These are phyloP conservation scores for Andrena bucephala DNA, from an alignment of 2,888 invertebrate species.

Conservation along the genomic window DNA sequence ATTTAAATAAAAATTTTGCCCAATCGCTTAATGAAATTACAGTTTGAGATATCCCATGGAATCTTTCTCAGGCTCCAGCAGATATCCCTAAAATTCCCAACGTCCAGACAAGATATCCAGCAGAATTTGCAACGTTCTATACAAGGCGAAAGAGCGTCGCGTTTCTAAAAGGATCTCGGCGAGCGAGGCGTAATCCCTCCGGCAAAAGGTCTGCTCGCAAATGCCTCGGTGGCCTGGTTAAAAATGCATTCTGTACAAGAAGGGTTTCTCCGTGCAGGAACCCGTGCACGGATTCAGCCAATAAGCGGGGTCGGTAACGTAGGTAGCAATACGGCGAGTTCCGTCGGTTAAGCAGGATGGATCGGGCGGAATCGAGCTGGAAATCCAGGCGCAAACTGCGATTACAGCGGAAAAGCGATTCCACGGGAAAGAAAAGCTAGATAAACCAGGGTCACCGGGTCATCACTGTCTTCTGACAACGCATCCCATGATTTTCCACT, in stretches of 20 bases:
- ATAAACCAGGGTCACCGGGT: slow-evolving; percentile 66
- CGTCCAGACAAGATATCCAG: neutral
- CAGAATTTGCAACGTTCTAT: slow-evolving; percentile 13
- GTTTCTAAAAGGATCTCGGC: slow-evolving; percentile 55
- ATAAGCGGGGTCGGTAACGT: slow-evolving; percentile 50
- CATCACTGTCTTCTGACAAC: slow-evolving; percentile 62
- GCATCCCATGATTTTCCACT: slow-evolving; percentile 18
- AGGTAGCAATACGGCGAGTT: slow-evolving; percentile 19
- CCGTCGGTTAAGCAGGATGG: slow-evolving; percentile 44
- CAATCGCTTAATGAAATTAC: neutral
- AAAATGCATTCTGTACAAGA: slow-evolving; percentile 58
- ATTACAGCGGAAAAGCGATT: slow-evolving; percentile 16
- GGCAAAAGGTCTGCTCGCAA: slow-evolving; percentile 53
- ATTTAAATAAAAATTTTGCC: too few species aligned
- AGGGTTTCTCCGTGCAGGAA: slow-evolving; percentile 58
- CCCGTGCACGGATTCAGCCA: slow-evolving; percentile 53
- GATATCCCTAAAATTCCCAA: slow-evolving; percentile 6
- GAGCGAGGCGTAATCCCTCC: slow-evolving; percentile 46
- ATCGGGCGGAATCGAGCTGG: slow-evolving; percentile 19
- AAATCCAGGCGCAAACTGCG: slow-evolving; percentile 33
- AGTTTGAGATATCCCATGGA: neutral
- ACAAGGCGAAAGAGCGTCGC: slow-evolving; percentile 28
- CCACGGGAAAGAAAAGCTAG: slow-evolving; percentile 26
- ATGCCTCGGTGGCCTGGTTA: slow-evolving; percentile 63
- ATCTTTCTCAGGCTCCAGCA: neutral